phyloP scores from a whole-genome alignment of 2,797 vertebrate species.

The Bucorvus abyssinicus region DNA sequence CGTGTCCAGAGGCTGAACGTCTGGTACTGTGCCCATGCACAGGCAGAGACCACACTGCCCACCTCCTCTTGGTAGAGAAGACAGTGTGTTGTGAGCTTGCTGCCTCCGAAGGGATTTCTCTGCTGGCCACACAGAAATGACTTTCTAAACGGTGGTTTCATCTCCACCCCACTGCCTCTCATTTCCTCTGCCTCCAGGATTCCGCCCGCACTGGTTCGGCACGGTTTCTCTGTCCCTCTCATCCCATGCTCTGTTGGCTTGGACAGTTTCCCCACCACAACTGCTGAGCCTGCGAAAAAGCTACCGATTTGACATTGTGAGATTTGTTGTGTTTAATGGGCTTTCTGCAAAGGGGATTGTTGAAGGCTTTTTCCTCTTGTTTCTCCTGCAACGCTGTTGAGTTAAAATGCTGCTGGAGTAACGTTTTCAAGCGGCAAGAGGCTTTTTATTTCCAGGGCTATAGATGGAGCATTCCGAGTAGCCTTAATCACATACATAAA shows the following conservation, averaged over 20 bases:
- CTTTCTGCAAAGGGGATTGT: neutral
- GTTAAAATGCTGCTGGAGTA: neutral
- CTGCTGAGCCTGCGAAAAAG: neutral
- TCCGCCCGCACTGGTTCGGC: neutral
- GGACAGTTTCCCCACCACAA: neutral
- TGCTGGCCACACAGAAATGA: neutral
- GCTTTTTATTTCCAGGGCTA: neutral
- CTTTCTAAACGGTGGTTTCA: neutral
- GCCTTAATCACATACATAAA: conserved; percentile 27
- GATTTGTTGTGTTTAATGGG: conserved; percentile 12
- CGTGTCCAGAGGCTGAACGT: neutral
- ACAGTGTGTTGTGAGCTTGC: neutral
- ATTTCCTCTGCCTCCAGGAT: neutral
- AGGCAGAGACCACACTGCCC: neutral
- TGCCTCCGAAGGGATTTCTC: neutral
- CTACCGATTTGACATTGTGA: neutral
- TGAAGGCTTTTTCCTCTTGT: neutral
- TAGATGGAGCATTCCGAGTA: neutral
- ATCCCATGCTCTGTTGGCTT: neutral
- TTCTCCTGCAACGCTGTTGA: neutral
- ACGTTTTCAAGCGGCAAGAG: neutral
- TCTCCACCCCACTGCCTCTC: neutral
- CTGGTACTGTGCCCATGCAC: neutral
- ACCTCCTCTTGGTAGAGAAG: neutral
- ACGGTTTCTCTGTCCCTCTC: neutral